These are phyloP conservation scores for Heterocephalus glaber DNA, from an alignment of 2,113 vertebrate species.

Conservation along the genomic window DNA sequence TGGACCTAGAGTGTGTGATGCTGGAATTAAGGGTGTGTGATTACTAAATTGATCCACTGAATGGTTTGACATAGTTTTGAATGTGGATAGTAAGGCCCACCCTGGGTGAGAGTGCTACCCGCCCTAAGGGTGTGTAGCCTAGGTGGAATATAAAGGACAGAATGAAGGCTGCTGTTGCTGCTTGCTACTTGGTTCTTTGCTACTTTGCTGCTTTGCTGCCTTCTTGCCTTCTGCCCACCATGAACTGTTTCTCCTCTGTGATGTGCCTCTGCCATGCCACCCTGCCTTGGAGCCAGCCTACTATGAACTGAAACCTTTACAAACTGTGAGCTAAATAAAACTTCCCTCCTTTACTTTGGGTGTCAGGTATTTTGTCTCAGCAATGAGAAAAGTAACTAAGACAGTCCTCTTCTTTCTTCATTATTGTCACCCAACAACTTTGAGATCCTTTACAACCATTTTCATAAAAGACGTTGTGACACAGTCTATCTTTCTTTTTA, in stretches of 20 bases:
- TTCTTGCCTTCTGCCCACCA: background rate
- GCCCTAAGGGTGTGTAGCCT: background rate
- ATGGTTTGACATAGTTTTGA: background rate
- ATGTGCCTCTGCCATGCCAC: background rate
- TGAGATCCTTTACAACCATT: background rate
- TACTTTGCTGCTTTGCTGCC: background rate
- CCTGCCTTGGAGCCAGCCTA: background rate
- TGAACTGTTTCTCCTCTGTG: background rate
- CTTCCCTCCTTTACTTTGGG: background rate
- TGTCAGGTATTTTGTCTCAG: background rate
- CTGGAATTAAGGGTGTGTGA: background rate
- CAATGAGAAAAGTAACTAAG: background rate
- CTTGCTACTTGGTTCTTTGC: background rate
- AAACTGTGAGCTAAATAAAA: background rate
- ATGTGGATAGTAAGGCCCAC: background rate
- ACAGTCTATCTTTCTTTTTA: background rate
- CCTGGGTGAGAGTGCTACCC: background rate
- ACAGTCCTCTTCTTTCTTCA: background rate
- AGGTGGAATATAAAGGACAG: background rate
- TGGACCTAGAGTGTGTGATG: background rate
- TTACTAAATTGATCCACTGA: background rate
- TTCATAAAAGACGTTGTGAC: background rate
- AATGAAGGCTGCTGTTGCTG: background rate
- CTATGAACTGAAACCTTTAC: background rate
- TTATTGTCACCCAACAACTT: background rate